Evolutionary conservation across 2,888 invertebrate species (phyloP).

Genomic region (Thereva nobilitata): DNA sequence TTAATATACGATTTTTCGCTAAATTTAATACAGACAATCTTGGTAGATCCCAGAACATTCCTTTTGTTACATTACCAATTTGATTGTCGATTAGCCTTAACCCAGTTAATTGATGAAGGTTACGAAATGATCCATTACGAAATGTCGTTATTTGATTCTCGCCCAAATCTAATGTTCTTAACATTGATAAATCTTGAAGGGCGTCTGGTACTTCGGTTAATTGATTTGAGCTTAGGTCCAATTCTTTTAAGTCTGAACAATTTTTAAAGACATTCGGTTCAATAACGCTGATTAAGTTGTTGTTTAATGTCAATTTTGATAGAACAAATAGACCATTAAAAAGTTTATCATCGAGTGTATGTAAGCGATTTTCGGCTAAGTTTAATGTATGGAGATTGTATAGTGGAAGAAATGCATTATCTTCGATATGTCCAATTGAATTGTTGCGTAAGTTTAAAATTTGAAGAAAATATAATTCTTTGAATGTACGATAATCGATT

Average conservation of each 20-base stretch:
- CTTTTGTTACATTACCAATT: constrained; percentile 80
- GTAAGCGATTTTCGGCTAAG: constrained; percentile 83
- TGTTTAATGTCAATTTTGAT: constrained; percentile 82
- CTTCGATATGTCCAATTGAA: constrained; percentile 85
- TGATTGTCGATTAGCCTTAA: constrained; percentile 88
- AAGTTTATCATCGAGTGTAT: constrained; percentile 77
- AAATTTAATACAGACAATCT: constrained; percentile 84
- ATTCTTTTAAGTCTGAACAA: constrained; percentile 84
- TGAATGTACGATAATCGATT: constrained; percentile 82
- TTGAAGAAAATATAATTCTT: constrained; percentile 83
- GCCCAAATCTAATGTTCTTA: constrained; percentile 87
- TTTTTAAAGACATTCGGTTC: constrained; percentile 84
- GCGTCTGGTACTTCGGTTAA: constrained; percentile 81
- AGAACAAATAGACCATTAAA: constrained; percentile 84
- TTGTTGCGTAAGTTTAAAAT: constrained; percentile 84
- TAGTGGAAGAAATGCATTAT: constrained; percentile 83
- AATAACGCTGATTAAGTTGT: constrained; percentile 78
- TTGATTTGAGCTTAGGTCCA: constrained; percentile 87
- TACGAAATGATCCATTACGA: constrained; percentile 80
- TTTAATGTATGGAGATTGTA: constrained; percentile 89
- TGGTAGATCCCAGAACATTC: constrained; percentile 86
- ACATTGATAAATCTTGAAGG: constrained; percentile 76
- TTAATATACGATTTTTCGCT: constrained; percentile 86
- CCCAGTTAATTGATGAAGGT: constrained; percentile 83
- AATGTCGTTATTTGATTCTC: constrained; percentile 88